A percentile compares a stretch with the other conserved stretches of the same genome.
These are phyloP conservation scores for Ephydatia muelleri DNA, from an alignment of 37 sponge, comb jelly and placozoan genomes.

Conservation along the genomic window DNA sequence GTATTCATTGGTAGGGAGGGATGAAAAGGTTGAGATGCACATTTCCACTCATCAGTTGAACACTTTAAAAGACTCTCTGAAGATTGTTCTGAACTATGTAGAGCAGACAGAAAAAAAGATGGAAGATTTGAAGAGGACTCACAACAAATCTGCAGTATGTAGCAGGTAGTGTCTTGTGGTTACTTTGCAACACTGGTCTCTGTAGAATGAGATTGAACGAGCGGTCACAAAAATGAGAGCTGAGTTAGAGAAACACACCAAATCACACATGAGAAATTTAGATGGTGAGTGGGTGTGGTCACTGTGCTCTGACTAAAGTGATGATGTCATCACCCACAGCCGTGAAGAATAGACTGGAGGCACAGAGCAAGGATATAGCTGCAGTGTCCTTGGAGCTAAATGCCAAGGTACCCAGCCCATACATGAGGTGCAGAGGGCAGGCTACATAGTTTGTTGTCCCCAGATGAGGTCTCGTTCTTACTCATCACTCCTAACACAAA, in stretches of 20 bases:
- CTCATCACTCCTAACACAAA: constrained; percentile 14
- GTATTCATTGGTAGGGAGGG: neutral
- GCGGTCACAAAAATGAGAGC: constrained; percentile 16
- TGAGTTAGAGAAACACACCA: constrained; percentile 35
- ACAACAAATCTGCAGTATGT: constrained; percentile 12
- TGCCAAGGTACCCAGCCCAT: neutral
- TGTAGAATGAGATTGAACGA: constrained; percentile 24
- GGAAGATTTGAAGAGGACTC: constrained; percentile 21
- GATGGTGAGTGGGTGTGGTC: constrained; percentile 32
- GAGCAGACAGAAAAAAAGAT: constrained; percentile 57
- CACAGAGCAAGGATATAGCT: constrained; percentile 30
- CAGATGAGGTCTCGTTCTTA: constrained; percentile 28
- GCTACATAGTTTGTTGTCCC: neutral
- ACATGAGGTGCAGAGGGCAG: neutral
- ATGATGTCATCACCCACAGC: neutral
- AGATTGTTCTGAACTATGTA: constrained; percentile 15
- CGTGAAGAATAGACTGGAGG: constrained; percentile 3
- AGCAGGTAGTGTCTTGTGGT: neutral
- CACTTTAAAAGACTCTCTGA: constrained; percentile 51
- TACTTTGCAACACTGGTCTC: neutral
- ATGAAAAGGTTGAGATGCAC: neutral
- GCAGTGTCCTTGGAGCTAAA: constrained; percentile 39
- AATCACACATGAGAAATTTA: constrained; percentile 25
- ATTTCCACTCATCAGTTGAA: neutral
- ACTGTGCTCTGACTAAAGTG: neutral